These are phyloP conservation scores for Hyphantria cunea DNA, from an alignment of 1,140 invertebrate genomes.

Conservation along the genomic window DNA sequence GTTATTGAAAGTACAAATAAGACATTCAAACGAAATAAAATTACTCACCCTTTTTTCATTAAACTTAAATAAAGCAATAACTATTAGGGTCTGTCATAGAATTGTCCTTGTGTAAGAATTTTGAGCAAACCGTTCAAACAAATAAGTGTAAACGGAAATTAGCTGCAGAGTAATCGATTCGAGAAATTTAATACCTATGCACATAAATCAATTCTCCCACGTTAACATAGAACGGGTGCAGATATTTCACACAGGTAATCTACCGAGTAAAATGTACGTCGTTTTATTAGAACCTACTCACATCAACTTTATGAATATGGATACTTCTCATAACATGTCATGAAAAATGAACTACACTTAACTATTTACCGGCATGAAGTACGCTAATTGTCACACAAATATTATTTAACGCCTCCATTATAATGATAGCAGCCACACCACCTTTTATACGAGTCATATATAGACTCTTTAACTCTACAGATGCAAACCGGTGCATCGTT, in stretches of 20 bases:
- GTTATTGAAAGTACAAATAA: not conserved
- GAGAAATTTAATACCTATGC: conserved; percentile 13
- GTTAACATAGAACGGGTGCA: conserved; percentile 10
- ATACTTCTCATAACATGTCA: too few species aligned
- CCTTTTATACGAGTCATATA: conserved; percentile 25
- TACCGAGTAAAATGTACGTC: conserved; percentile 4
- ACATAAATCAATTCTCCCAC: conserved; percentile 41
- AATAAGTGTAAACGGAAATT: conserved; percentile 20
- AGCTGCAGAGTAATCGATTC: conserved; percentile 19
- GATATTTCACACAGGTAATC: conserved; percentile 28
- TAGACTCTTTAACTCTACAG: conserved; percentile 9
- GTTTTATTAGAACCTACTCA: not conserved
- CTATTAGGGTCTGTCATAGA: too few species aligned
- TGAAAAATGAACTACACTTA: too few species aligned
- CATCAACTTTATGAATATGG: conserved; percentile 2
- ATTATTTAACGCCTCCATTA: conserved; percentile 27
- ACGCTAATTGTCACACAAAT: conserved; percentile 24
- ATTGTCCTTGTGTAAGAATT: too few species aligned
- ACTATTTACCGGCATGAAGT: conserved; percentile 3
- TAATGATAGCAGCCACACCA: conserved; percentile 15
- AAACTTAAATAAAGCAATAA: not conserved
- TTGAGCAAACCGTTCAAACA: not conserved
- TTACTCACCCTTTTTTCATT: not conserved
- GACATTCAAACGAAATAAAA: not conserved
- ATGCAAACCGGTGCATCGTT: conserved; percentile 27